phyloP scores from a whole-genome alignment of 2,113 vertebrate genomes.

The Poicephalus gulielmi region DNA sequence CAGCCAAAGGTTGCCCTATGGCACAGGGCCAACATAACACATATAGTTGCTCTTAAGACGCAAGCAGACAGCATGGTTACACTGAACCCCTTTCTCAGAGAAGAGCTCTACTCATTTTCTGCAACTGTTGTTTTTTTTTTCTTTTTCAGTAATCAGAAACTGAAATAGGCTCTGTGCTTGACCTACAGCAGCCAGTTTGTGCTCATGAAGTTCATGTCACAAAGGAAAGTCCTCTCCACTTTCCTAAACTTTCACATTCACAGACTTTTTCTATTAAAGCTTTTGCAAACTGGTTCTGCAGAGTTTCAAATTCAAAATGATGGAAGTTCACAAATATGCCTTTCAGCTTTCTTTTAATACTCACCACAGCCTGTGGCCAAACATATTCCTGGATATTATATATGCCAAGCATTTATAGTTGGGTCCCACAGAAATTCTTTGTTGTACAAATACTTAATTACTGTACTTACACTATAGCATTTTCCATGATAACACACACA shows the following conservation, averaged over 20 bases:
- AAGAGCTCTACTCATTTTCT: background rate
- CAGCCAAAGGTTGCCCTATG: background rate
- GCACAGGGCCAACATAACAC: background rate
- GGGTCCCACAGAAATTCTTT: background rate
- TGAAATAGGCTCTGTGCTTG: background rate
- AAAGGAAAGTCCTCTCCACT: background rate
- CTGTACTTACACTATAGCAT: background rate
- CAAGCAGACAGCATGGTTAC: background rate
- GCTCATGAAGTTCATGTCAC: accelerated
- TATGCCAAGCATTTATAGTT: background rate
- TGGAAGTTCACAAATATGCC: background rate
- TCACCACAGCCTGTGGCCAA: background rate
- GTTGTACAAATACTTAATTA: background rate
- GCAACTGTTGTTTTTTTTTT: accelerated
- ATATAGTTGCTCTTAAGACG: background rate
- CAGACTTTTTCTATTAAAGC: background rate
- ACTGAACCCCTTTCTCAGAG: background rate
- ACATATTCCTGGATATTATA: background rate
- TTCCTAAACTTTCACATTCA: background rate
- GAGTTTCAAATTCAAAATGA: background rate
- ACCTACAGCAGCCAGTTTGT: background rate
- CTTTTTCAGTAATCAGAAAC: background rate
- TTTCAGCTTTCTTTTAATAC: background rate
- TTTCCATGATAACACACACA: background rate
- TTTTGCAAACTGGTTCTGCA: background rate